A percentile compares a stretch with the other conserved stretches of the same genome.
phyloP scores from a whole-genome alignment of 2,888 invertebrate genomes.

The Ecdyonurus torrentis region DNA sequence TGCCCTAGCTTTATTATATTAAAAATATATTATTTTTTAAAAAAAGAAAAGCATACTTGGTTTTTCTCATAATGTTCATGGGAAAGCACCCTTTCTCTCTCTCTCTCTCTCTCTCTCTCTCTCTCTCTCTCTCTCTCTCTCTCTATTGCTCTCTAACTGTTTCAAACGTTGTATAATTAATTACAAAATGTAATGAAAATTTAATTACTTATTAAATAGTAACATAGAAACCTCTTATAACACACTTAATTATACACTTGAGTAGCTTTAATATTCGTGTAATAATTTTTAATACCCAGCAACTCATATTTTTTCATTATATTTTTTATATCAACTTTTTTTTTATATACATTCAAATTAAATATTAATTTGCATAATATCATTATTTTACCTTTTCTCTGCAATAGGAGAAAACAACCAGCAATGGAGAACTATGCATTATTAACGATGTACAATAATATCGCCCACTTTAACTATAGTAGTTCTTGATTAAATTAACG shows the following conservation, averaged over 20 bases:
- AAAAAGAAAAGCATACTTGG: not conserved
- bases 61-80: not conserved
- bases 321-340: too few relatives aligned
- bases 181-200: not conserved
- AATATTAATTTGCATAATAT: not conserved
- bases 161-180: not conserved
- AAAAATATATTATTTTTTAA: not conserved
- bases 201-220: not conserved
- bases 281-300: too few relatives aligned
- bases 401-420: too few relatives aligned
- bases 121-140: too few relatives aligned
- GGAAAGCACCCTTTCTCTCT: not conserved
- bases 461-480: too few relatives aligned
- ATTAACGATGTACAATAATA: too few relatives aligned
- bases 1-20: not conserved
- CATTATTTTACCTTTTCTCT: not conserved
- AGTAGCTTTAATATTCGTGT: not conserved
- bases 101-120: too few relatives aligned
- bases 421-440: too few relatives aligned
- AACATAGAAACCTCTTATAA: not conserved
- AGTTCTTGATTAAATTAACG: too few relatives aligned
- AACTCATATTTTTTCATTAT: too few relatives aligned
- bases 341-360: too few relatives aligned
- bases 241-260: not conserved
- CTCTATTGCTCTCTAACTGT: too few relatives aligned